Percentiles rank a stretch among this genome's conserved stretches.
These are phyloP conservation scores for Drosophila acutilabella DNA, from an alignment of 2,888 invertebrate genomes.

Conservation along the genomic window DNA sequence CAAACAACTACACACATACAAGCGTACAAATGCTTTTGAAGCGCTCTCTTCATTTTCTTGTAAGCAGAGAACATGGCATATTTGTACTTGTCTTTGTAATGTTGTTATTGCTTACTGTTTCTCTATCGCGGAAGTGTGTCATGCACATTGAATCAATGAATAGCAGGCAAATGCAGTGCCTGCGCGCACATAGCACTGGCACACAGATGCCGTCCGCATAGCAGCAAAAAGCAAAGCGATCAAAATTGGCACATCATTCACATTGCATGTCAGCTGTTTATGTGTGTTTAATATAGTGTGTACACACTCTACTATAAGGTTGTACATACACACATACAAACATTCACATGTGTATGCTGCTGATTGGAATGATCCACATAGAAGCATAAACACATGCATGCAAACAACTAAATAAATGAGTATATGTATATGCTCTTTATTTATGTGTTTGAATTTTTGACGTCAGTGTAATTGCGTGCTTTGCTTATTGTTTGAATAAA, in stretches of 20 bases:
- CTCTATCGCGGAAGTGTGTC: slow-evolving; percentile 42
- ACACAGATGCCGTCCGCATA: background rate
- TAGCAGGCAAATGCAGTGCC: slow-evolving; percentile 22
- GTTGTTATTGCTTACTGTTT: slow-evolving; percentile 29
- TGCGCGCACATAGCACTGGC: background rate
- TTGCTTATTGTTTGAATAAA: slow-evolving; percentile 17
- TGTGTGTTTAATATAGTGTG: slow-evolving; percentile 12
- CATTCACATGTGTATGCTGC: slow-evolving; percentile 15
- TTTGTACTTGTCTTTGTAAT: slow-evolving; percentile 7
- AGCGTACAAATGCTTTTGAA: background rate
- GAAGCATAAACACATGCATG: slow-evolving; percentile 4
- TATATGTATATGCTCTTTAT: slow-evolving; percentile 1
- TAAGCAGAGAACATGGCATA: slow-evolving; percentile 1
- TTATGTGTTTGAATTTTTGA: slow-evolving; percentile 7
- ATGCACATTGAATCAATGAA: slow-evolving; percentile 35
- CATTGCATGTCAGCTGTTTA: slow-evolving; percentile 30
- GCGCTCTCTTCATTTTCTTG: slow-evolving; percentile 4
- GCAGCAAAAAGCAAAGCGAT: slow-evolving; percentile 5
- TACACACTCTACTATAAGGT: slow-evolving; percentile 7
- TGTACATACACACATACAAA: slow-evolving; percentile 2
- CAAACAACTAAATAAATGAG: background rate
- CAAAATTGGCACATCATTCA: slow-evolving; percentile 26
- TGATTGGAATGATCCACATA: slow-evolving; percentile 26
- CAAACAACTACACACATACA: background rate
- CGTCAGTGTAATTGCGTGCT: slow-evolving; percentile 15